Evolutionary conservation across 1,140 invertebrate species (phyloP), one percentile per base, ranked within the genome.

Genomic region (Campodea augens): DNA sequence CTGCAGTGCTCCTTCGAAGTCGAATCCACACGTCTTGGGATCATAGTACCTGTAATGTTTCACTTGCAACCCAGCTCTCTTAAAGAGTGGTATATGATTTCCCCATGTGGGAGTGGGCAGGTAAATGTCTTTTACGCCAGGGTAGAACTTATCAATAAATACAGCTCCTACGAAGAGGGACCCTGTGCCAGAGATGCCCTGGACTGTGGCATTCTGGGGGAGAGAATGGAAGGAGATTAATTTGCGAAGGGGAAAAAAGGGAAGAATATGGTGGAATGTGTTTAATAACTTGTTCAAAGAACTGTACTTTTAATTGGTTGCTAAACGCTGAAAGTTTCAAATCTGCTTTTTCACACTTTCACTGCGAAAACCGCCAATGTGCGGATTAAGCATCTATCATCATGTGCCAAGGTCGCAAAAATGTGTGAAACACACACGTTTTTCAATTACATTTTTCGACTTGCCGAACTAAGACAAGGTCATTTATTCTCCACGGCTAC

Each of bases 51-150:
- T 75, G 67, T 99, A 98, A 22, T 78, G 72, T 61, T 96, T 90
- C 1, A 93, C 78, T 12, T 15, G 20, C 5, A 40, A 40, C 10
- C 85, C 83, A 40, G 84, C 70, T 55, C 88, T 80, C 66, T 88
- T 92, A 65, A 96, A 93, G 51, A 98, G 75, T 24, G 91, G 88
- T 1, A 74, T 78, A 61, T 99, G 96, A 63, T 99, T 99, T 41
- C 91, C 93, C 96, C 96, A 99, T 1, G 93, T 83, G 7, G 95
- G 95, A n/a, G 73, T 73, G 15, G 95, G 91, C 51, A 98, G 55
- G 67, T 92, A 97, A 41, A 98, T 70, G 44, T 78, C 78, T 63
- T 95, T 95, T 46, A 71, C 74, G 10, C 78, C 78, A 25, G 75
- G 70, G 62, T 88, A 90, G 63, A 86, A 95, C 51, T 77, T 77